Base-by-base conservation (phyloP, 2,113 vertebrate genomes). In the Gobio gobio region DNA sequence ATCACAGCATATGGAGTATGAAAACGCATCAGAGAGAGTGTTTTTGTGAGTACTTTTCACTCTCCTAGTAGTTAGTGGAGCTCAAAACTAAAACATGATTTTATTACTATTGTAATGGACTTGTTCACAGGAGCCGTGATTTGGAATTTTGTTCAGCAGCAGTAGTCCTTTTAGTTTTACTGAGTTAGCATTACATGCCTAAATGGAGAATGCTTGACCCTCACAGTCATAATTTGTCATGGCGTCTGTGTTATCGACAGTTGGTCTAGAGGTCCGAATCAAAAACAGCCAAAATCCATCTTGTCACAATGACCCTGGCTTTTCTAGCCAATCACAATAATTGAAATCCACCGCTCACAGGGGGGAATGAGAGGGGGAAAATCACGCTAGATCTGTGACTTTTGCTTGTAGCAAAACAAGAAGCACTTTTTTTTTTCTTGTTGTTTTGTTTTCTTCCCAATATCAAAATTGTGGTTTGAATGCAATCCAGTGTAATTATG, bases 141-240 rank as follows among this genome's bases (percentile, higher is more conserved):
- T 76, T 33, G 4, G 10, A 5, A 3, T 54, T 76, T 54, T 33
- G 16, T 56, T 56, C 54, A n/a, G 51, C 33, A 66, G 78, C 79
- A n/a, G 5, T 0, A 33, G 58, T 85, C 61, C 78, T 68, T 56
- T 20, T 72, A 29, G 1, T 66, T 86, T 89, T 85, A 24, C 83
- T 83, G 82, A 89, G 70, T 83, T 70, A 88, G 86, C 22, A 49
- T 70, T 29, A 26, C 40, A 70, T 61, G 49, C 9, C 29, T 29
- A 72, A 73, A 29, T 59, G 70, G 63, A 49, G 33, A 85, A 45
- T 58, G 83, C 88, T 90, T 92, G 89, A 92, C 90, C 91, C 85
- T 84, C 51, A 83, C 85, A 83, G 86, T 87, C 89, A 87, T 85
- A 87, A 91, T 89, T 91, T 59, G 74, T 73, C 22, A 78, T 84